phyloP scores from a whole-genome alignment of 1,140 invertebrate species.

The Lordiphosa stackelbergi region DNA sequence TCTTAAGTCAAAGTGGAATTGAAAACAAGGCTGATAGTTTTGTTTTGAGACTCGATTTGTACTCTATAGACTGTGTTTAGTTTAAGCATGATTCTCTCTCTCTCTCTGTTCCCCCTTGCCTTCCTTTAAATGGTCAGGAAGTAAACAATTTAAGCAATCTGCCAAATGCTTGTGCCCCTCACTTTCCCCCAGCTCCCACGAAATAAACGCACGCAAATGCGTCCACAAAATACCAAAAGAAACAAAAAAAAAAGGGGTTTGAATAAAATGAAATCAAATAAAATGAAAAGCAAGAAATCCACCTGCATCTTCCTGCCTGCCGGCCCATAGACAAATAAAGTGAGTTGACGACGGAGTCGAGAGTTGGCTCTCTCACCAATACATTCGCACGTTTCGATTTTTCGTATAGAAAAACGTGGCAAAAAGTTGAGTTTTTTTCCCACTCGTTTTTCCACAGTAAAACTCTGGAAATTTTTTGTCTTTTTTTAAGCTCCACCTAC shows the following conservation, averaged over 20 bases:
- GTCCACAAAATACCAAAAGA: conserved; percentile 22
- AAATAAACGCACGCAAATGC: conserved; percentile 14
- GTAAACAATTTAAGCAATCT: conserved; percentile 70
- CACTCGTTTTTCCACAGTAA: conserved; percentile 54
- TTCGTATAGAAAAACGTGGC: conserved; percentile 72
- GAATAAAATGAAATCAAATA: conserved; percentile 72
- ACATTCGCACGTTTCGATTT: conserved; percentile 12
- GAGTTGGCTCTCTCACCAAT: conserved; percentile 1
- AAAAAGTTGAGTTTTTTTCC: conserved; percentile 61
- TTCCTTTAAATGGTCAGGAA: conserved; percentile 51
- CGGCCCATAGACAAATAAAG: conserved; percentile 15
- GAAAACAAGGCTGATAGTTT: too few relatives aligned
- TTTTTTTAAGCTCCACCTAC: conserved; percentile 77
- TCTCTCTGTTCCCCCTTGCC: background rate
- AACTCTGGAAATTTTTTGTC: conserved; percentile 66
- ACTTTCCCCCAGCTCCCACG: background rate
- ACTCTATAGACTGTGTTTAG: too few relatives aligned
- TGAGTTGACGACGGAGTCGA: background rate
- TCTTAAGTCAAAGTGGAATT: too few relatives aligned
- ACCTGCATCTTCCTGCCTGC: conserved; percentile 14
- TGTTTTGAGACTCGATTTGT: too few relatives aligned
- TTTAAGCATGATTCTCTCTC: background rate
- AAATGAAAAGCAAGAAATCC: conserved; percentile 64
- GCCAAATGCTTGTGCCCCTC: conserved; percentile 40
- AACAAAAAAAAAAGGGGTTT: conserved; percentile 34